phyloP scores from a whole-genome alignment of 2,113 vertebrate species.

The Malaclemys terrapin region DNA sequence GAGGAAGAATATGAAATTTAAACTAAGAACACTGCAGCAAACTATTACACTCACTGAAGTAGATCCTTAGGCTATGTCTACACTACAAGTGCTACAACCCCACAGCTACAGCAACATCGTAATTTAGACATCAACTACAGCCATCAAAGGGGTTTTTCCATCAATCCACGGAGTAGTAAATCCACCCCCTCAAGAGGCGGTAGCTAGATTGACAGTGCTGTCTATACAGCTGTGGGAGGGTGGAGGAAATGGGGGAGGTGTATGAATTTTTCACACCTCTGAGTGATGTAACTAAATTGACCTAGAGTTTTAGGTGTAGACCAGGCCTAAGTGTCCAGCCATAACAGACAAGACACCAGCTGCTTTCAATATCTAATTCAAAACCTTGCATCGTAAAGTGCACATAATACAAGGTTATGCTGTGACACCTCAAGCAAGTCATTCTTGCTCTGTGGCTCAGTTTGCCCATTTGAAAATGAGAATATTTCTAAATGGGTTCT shows the following conservation, averaged over 20 bases:
- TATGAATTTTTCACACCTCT: too few species aligned
- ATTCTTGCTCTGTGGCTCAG: background rate
- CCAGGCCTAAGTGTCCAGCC: background rate
- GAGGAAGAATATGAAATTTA: background rate
- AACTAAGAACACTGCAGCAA: background rate
- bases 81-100: background rate
- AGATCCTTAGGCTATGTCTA: background rate
- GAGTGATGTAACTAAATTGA: background rate
- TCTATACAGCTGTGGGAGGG: background rate
- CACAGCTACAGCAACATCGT: background rate
- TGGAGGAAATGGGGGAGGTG: too few species aligned
- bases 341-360: background rate
- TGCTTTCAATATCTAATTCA: background rate
- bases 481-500: background rate
- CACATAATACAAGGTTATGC: fast-evolving
- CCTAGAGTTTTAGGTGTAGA: background rate
- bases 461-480: background rate
- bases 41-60: background rate
- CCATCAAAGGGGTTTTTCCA: background rate
- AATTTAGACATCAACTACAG: background rate
- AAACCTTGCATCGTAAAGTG: background rate
- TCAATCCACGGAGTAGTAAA: background rate
- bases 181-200: background rate
- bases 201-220: background rate
- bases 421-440: background rate